These are phyloP conservation scores for Drosophila repleta DNA, from an alignment of 1,140 invertebrate genomes.

Conservation along the genomic window DNA sequence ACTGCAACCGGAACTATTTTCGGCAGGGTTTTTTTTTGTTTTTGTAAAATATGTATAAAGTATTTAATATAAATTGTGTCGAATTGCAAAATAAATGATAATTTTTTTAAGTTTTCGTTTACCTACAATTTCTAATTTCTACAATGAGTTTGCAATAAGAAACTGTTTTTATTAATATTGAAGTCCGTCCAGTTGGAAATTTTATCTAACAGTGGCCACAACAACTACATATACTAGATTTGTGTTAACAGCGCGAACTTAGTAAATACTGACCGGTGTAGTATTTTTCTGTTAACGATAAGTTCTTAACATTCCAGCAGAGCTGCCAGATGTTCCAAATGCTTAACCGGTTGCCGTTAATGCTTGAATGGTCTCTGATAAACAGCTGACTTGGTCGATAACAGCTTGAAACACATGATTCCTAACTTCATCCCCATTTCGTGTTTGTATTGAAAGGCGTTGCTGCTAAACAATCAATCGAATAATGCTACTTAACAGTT, in stretches of 20 bases:
- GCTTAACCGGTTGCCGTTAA: background rate
- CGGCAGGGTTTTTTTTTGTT: background rate
- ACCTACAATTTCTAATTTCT: background rate
- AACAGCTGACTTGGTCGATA: background rate
- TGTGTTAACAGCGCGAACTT: background rate
- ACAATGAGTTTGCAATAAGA: background rate
- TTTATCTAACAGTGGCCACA: constrained; percentile 7
- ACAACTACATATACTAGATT: background rate
- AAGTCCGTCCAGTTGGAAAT: constrained; percentile 1
- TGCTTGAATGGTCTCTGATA: too few relatives aligned
- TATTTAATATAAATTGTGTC: background rate
- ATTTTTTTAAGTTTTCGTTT: background rate
- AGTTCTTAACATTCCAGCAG: background rate
- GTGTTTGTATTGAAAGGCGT: background rate
- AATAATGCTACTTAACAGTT: background rate
- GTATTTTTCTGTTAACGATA: background rate
- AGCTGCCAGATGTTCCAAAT: constrained; percentile 2
- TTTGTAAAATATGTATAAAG: background rate
- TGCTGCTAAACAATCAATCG: background rate
- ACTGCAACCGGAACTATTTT: constrained; percentile 11
- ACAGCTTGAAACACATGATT: too few relatives aligned
- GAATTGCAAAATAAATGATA: background rate
- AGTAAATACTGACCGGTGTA: background rate
- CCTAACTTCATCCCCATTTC: too few relatives aligned
- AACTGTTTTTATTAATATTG: background rate